Evolutionary conservation across 37 sponge, comb jelly and placozoan genomes (phyloP).

Genomic region (Ianthella basta): DNA sequence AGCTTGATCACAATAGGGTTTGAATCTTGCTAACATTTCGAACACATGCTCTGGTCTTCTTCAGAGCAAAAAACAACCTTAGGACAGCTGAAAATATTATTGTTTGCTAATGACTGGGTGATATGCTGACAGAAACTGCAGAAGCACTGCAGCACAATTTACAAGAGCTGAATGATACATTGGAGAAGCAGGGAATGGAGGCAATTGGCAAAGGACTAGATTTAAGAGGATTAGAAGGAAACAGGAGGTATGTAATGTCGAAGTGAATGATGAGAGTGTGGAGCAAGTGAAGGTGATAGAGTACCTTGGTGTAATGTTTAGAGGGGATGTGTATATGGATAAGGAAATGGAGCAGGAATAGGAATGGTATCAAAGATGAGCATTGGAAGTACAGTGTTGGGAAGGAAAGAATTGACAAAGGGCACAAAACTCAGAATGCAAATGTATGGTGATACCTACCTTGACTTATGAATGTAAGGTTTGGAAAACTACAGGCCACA

Average conservation of each 20-base stretch:
- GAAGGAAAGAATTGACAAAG: slow-evolving; percentile 3
- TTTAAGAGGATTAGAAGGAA: not conserved
- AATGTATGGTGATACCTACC: not conserved
- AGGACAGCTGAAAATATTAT: not conserved
- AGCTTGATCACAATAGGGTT: no score
- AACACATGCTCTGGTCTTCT: no score
- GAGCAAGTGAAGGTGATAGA: no score
- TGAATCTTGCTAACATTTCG: no score
- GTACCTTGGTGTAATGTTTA: slow-evolving; percentile 7
- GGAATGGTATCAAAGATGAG: slow-evolving; percentile 12
- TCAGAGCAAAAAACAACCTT: no score
- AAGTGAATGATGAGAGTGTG: not conserved
- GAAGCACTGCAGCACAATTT: not conserved
- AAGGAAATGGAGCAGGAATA: not conserved
- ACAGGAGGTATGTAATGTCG: no score
- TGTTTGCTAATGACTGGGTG: not conserved
- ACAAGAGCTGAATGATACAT: not conserved
- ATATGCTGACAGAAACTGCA: not conserved
- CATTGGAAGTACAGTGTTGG: not conserved
- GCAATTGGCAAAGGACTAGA: not conserved
- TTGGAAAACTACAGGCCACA: slow-evolving; percentile 3
- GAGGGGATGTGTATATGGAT: not conserved
- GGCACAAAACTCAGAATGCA: not conserved
- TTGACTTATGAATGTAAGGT: not conserved
- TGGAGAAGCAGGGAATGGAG: not conserved